Evolutionary conservation across 2,888 invertebrate genomes (phyloP), one percentile per base, ranked within the genome.

Genomic region (Troilus luridus): DNA sequence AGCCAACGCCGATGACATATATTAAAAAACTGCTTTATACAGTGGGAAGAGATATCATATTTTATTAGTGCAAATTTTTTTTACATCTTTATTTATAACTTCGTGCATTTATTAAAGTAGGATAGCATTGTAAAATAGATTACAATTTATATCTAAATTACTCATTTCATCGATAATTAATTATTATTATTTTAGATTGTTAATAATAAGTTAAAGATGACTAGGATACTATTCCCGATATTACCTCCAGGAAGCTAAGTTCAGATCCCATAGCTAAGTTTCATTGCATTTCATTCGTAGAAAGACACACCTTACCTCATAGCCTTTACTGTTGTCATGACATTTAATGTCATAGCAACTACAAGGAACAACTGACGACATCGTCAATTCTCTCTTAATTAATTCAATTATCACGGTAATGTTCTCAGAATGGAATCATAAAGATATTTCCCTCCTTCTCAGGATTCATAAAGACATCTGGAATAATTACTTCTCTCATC

Each of bases 281-380:
- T 67, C 24, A 24, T 67, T 24, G 24, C 24, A 67, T 24, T 67
- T 67, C 24, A 9, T 67, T 67, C 67, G 24, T 24, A 14, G 67
- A 67, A 67, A 67, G 67, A 27, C 67, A 67, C 67, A 67, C 67
- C 67, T 67, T 67, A 24, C 24, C 24, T 67, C 67, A 67, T 24
- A 67, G 67, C 12, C 11, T 67, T 67, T 24, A 67, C 67, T 67
- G 67, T 14, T 12, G 67, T 67, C 67, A 67, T 67, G 67, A 67
- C 67, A 67, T 67, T 67, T 67, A 67, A 67, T 67, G 67, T 67
- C 67, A 5, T 67, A 27, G 67, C 12, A 24, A 24, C 24, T 67
- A 67, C 67, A 67, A 14, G 67, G 67, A 67, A 67, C 24, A 67
- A 24, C 24, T 67, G 67, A 67, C 67, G 67, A 67, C 67, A 67